Conservation (phyloP, 1,140 invertebrate genomes). For the Limonius californicus region DNA sequence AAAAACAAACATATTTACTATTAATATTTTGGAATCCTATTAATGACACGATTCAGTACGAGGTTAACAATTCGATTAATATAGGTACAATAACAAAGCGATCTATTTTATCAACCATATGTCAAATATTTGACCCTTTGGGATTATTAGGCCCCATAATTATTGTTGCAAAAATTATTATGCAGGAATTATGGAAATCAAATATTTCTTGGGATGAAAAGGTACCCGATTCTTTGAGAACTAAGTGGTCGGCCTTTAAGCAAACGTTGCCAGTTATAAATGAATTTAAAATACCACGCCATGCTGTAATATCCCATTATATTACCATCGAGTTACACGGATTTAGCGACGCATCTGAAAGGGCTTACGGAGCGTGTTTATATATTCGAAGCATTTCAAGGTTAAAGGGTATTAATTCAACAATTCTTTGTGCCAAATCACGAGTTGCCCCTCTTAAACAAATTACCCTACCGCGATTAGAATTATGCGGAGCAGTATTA, state of each 20-base stretch:
- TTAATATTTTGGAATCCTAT: too few relatives aligned
- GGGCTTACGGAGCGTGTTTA: background rate
- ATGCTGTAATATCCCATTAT: background rate
- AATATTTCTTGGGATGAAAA: background rate
- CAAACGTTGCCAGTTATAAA: background rate
- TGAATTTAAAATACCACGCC: background rate
- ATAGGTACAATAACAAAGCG: too few relatives aligned
- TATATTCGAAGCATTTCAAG: too few relatives aligned
- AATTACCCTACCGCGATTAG: conserved; percentile 21
- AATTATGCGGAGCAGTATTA: too few relatives aligned
- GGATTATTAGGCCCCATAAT: background rate
- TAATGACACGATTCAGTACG: too few relatives aligned
- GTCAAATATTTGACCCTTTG: background rate
- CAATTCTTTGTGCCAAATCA: conserved; percentile 17
- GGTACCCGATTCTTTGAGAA: background rate
- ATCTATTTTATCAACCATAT: background rate
- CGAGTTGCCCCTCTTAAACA: conserved; percentile 23
- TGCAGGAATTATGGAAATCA: background rate
- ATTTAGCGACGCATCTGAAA: too few relatives aligned
- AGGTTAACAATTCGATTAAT: too few relatives aligned
- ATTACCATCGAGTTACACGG: background rate
- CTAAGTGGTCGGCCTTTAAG: background rate
- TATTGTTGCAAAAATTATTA: background rate
- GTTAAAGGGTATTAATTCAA: too few relatives aligned
- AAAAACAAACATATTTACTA: too few relatives aligned